Percentiles rank a stretch among this genome's conserved stretches.
Conservation (phyloP, 2,888 invertebrate species). For the Nysson spinosus region DNA sequence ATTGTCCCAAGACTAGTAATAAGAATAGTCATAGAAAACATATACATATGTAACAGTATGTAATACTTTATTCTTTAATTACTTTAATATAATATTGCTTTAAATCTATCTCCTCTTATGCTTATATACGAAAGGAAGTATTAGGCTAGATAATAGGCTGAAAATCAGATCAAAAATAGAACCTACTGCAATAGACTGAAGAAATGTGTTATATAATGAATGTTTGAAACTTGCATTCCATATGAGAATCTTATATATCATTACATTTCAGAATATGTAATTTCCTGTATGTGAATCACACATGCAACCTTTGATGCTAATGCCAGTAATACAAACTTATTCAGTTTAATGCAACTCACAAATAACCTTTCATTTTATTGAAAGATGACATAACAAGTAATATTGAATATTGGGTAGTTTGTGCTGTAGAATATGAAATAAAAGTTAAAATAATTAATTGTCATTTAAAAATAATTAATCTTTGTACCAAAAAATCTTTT, state of each 20-base stretch:
- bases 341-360: background rate
- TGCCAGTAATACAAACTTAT: background rate
- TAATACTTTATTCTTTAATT: no score
- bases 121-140: constrained; percentile 24
- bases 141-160: constrained; percentile 52
- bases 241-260: constrained; percentile 13
- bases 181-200: constrained; percentile 57
- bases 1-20: no score
- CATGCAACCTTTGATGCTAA: background rate
- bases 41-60: no score
- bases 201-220: constrained; percentile 67
- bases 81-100: background rate
- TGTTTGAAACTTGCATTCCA: constrained; percentile 52
- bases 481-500: no score
- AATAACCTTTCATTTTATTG: background rate
- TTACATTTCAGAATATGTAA: background rate
- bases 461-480: no score
- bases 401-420: no score
- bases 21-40: no score
- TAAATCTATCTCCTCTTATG: background rate
- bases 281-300: background rate
- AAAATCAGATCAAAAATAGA: constrained; percentile 71
- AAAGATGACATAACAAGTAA: background rate
- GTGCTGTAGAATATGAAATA: no score
- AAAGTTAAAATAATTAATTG: no score